Evolutionary conservation across 1,140 invertebrate genomes (phyloP).

Genomic region (Drosophila gunungcola): DNA sequence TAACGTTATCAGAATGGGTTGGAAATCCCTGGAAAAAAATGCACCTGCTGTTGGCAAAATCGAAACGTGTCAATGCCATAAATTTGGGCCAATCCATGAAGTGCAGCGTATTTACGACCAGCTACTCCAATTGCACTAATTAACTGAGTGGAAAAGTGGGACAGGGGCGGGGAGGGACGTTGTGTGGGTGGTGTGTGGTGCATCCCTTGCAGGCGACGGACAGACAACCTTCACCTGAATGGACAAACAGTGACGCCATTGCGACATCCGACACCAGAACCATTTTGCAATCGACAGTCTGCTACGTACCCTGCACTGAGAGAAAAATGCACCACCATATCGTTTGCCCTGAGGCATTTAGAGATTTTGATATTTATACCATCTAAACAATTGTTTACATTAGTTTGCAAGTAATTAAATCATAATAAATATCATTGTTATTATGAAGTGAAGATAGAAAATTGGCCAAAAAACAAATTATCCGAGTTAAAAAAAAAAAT

Average conservation of each 20-base stretch:
- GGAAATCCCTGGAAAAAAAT: constrained; percentile 7
- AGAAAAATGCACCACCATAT: neutral
- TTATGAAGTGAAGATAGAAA: no score
- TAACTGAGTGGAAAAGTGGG: constrained; percentile 31
- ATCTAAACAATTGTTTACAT: no score
- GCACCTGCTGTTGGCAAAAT: constrained; percentile 24
- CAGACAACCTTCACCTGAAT: constrained; percentile 49
- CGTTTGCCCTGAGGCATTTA: no score
- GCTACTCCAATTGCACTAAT: constrained; percentile 48
- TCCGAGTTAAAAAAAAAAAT: no score
- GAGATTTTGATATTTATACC: no score
- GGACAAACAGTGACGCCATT: constrained; percentile 53
- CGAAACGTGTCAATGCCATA: constrained; percentile 50
- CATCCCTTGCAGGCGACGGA: constrained; percentile 8
- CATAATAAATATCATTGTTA: no score
- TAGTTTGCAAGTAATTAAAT: no score
- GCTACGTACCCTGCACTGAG: neutral
- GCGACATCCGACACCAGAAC: constrained; percentile 48
- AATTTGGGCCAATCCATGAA: constrained; percentile 48
- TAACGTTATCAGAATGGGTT: neutral
- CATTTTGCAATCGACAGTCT: constrained; percentile 35
- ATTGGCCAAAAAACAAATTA: no score
- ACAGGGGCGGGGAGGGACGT: neutral
- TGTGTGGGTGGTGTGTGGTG: neutral
- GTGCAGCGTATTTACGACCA: constrained; percentile 47